Conservation (phyloP, 2,888 invertebrate genomes). For the Elmis aenea region DNA sequence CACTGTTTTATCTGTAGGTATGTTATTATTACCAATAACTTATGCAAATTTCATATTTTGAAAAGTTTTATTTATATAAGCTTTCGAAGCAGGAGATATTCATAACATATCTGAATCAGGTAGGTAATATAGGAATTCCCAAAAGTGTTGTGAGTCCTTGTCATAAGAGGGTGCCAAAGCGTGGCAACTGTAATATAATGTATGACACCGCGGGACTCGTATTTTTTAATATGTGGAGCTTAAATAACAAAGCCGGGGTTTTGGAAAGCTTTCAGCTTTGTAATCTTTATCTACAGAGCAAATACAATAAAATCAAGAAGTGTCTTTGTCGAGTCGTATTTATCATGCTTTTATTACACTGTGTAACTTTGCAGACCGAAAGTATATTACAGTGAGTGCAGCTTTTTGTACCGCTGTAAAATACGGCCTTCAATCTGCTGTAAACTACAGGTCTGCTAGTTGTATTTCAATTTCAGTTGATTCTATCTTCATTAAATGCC, state of each 20-base stretch:
- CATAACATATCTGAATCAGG: no score
- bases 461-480: no score
- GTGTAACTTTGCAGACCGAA: constrained; percentile 9
- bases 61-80: no score
- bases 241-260: constrained; percentile 18
- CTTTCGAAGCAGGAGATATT: no score
- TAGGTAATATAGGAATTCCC: no score
- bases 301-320: constrained; percentile 13
- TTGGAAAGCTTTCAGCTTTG: constrained; percentile 12
- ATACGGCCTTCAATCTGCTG: no score
- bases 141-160: not conserved
- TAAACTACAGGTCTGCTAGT: no score
- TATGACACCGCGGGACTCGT: constrained; percentile 14
- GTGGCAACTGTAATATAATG: constrained; percentile 18
- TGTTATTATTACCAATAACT: no score
- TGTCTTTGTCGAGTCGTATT: constrained; percentile 10
- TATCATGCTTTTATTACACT: constrained; percentile 13
- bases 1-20: no score
- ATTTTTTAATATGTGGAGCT: constrained; percentile 18
- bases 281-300: constrained; percentile 9
- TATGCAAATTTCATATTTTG: no score
- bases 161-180: constrained; percentile 14
- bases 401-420: no score
- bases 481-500: no score
- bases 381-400: constrained; percentile 11